Percentiles rank a stretch among this genome's conserved stretches.
phyloP scores from a whole-genome alignment of 2,797 vertebrate genomes.

The Crenichthys baileyi region DNA sequence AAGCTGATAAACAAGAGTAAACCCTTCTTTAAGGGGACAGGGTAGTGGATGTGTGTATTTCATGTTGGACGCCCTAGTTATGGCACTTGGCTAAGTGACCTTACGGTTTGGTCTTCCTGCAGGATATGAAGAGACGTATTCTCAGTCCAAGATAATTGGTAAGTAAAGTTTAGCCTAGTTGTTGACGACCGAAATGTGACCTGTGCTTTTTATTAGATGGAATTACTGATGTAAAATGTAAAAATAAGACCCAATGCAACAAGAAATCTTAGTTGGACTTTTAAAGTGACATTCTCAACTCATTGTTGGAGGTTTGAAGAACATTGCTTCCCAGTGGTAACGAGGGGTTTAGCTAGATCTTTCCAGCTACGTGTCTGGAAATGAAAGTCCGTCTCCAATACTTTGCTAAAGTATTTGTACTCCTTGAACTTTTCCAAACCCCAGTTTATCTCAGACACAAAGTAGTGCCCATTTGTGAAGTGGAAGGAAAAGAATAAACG shows the following conservation, averaged over 20 bases:
- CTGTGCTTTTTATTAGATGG: background rate
- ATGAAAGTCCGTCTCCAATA: background rate
- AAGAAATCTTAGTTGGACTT: background rate
- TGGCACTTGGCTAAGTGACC: conserved; percentile 35
- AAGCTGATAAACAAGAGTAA: background rate
- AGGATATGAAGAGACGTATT: conserved; percentile 56
- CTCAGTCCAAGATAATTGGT: conserved; percentile 51
- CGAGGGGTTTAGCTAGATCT: too few relatives aligned
- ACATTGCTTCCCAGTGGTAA: too few relatives aligned
- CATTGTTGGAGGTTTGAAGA: background rate
- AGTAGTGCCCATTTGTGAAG: background rate
- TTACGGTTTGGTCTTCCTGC: conserved; percentile 53
- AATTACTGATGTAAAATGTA: background rate
- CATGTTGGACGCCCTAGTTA: conserved; percentile 8
- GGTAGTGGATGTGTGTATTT: conserved; percentile 4
- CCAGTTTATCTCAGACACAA: background rate
- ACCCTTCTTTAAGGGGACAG: conserved; percentile 6
- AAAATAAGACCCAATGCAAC: background rate
- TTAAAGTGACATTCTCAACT: background rate
- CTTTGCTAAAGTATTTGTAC: background rate
- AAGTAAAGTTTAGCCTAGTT: conserved; percentile 44
- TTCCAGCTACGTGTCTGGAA: too few relatives aligned
- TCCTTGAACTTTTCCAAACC: background rate
- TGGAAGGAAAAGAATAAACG: too few relatives aligned
- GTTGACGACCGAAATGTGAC: background rate